phyloP scores from a whole-genome alignment of 2,888 invertebrate species.

The Dendrolimus houi region DNA sequence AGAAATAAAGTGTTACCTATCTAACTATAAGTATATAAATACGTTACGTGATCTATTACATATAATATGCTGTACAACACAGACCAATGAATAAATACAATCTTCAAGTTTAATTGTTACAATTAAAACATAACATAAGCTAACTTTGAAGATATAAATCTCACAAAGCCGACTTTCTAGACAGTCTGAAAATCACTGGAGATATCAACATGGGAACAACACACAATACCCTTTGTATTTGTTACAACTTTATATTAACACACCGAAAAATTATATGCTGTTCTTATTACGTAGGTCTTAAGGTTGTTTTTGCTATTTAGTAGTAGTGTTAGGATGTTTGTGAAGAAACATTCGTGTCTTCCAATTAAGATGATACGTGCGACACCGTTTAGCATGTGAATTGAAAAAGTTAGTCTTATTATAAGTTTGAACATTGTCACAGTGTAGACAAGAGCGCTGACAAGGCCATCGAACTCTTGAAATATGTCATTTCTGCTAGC shows the following conservation, averaged over 20 bases:
- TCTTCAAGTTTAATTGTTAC: constrained; percentile 25
- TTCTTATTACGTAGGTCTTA: background rate
- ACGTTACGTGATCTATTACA: background rate
- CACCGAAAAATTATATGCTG: background rate
- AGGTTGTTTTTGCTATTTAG: background rate
- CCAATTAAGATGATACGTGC: constrained; percentile 2
- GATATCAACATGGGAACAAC: constrained; percentile 36
- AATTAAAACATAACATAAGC: constrained; percentile 23
- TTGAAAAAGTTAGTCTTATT: background rate
- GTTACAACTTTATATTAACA: constrained; percentile 1
- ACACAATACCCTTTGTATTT: constrained; percentile 35
- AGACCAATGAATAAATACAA: constrained; percentile 28
- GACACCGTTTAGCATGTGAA: constrained; percentile 8
- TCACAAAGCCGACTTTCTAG: constrained; percentile 32
- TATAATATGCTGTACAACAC: constrained; percentile 6
- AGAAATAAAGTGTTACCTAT: too few relatives aligned
- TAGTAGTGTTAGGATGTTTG: background rate
- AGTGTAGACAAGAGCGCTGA: too few relatives aligned
- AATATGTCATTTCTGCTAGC: too few relatives aligned
- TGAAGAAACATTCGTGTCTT: background rate
- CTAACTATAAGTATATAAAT: background rate
- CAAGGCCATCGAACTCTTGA: too few relatives aligned
- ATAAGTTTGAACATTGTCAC: too few relatives aligned
- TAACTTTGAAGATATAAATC: constrained; percentile 1
- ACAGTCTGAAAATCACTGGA: constrained; percentile 27